phyloP scores from a whole-genome alignment of 2,888 invertebrate genomes.

The Himalopsyche anomala region DNA sequence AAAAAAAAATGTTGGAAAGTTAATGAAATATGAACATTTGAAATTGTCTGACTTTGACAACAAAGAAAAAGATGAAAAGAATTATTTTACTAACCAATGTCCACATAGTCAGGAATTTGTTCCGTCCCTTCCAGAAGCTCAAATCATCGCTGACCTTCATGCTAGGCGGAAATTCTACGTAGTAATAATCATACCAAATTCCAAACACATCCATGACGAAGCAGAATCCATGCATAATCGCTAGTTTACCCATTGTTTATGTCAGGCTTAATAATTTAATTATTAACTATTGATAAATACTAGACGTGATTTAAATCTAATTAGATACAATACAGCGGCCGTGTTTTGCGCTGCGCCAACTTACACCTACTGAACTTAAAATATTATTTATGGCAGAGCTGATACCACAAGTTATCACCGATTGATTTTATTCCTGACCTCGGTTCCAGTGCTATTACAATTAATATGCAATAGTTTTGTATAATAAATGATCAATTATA shows the following conservation, averaged over 20 bases:
- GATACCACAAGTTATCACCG: not conserved
- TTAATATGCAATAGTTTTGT: too few relatives aligned
- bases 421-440: not conserved
- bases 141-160: not conserved
- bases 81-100: conserved; percentile 55
- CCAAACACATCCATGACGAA: conserved; percentile 26
- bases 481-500: too few relatives aligned
- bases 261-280: not conserved
- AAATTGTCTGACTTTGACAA: too few relatives aligned
- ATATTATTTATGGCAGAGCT: not conserved
- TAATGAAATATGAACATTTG: too few relatives aligned
- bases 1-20: too few relatives aligned
- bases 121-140: conserved; percentile 43
- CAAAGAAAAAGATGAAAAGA: too few relatives aligned
- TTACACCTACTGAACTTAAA: not conserved
- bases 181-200: conserved; percentile 46
- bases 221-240: not conserved
- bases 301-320: not conserved
- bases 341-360: not conserved
- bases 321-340: not conserved
- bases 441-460: too few relatives aligned
- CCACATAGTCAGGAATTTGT: conserved; percentile 60
- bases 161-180: conserved; percentile 34
- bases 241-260: not conserved
- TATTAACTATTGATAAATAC: too few relatives aligned